Conservation (phyloP, 2,888 invertebrate genomes). For the Lasioglossum leucozonium region DNA sequence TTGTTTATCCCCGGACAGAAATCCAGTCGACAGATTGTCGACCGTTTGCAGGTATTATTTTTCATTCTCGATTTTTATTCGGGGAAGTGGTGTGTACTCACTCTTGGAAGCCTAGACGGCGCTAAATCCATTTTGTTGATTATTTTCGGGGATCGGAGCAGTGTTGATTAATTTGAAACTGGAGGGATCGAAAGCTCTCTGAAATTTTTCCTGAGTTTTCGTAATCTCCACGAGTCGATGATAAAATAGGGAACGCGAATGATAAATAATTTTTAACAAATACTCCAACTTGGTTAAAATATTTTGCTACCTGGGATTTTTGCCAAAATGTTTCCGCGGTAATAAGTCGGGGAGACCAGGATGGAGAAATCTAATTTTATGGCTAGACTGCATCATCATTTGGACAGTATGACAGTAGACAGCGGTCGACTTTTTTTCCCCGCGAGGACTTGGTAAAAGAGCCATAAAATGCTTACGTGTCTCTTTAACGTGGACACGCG, state of each 20-base stretch:
- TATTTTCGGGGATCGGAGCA: not conserved
- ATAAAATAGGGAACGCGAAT: no score
- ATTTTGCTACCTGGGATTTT: not conserved
- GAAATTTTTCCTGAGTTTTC: no score
- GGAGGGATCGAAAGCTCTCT: no score
- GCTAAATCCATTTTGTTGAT: not conserved
- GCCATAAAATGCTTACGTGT: constrained; percentile 9
- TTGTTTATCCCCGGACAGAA: not conserved
- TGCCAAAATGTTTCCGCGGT: not conserved
- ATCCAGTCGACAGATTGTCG: not conserved
- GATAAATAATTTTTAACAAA: no score
- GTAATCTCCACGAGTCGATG: no score
- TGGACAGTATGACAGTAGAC: no score
- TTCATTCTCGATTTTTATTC: not conserved
- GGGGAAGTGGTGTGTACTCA: not conserved
- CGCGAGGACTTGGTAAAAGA: constrained; percentile 3
- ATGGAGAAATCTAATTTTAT: constrained; percentile 1
- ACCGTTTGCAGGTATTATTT: not conserved
- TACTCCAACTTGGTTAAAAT: not conserved
- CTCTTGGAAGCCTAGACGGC: not conserved
- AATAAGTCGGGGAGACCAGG: not conserved
- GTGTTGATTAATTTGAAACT: not conserved
- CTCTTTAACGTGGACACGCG: not conserved
- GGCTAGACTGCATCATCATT: not conserved
- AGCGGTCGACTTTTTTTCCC: not conserved